A percentile compares a stretch with the other conserved stretches of the same genome.
Conservation (phyloP, 2,797 vertebrate genomes). For the Carduelis carduelis region DNA sequence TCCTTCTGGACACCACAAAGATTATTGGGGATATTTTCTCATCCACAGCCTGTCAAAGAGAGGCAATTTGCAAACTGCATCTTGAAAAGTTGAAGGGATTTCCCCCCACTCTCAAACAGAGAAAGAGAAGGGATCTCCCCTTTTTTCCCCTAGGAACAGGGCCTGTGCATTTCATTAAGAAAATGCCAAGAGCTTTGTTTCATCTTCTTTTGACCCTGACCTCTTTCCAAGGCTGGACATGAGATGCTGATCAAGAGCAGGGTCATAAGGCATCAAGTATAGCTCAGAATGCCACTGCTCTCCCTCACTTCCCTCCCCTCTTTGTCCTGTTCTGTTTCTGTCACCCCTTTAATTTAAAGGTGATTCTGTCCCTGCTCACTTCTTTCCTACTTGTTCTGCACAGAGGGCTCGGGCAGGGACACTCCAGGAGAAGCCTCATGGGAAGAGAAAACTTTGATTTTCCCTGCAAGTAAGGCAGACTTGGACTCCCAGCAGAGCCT, state of each 20-base stretch:
- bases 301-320: neutral
- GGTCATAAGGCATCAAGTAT: neutral
- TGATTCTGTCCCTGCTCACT: neutral
- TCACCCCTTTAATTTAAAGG: neutral
- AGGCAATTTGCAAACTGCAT: neutral
- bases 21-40: neutral
- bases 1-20: neutral
- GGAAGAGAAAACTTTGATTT: neutral
- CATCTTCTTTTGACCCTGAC: neutral
- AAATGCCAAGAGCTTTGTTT: neutral
- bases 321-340: neutral
- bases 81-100: neutral
- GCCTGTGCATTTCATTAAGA: neutral
- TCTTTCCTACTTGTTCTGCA: neutral
- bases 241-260: neutral
- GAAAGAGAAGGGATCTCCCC: neutral
- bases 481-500: neutral
- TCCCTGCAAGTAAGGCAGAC: neutral
- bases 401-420: neutral
- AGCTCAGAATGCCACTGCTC: neutral
- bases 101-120: neutral
- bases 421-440: neutral
- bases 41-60: neutral
- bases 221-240: neutral
- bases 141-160: neutral